Percentiles rank a stretch among this genome's conserved stretches.
Conservation (phyloP, 2,888 invertebrate species). For the Amiota minor region DNA sequence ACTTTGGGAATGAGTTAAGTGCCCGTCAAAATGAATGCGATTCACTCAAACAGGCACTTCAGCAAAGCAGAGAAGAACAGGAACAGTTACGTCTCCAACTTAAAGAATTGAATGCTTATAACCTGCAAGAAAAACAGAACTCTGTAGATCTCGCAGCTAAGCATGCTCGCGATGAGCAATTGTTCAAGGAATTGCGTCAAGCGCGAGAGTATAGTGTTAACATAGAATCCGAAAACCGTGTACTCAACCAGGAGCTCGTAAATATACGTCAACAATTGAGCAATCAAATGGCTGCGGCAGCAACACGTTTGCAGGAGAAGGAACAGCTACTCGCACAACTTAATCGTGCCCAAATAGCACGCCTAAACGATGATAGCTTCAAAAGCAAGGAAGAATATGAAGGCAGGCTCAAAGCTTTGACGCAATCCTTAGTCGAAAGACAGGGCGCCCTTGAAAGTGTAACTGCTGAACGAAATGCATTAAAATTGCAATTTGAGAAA, state of each 20-base stretch:
- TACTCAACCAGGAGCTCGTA: constrained; percentile 70
- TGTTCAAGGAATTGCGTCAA: constrained; percentile 60
- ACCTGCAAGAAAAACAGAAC: constrained; percentile 45
- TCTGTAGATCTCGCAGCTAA: constrained; percentile 48
- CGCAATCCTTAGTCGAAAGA: constrained; percentile 88
- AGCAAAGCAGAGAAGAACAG: constrained; percentile 59
- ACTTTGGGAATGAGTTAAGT: constrained; percentile 48
- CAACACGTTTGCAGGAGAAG: constrained; percentile 64
- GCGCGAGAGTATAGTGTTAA: constrained; percentile 75
- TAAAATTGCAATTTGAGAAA: constrained; percentile 85
- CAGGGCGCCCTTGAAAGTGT: constrained; percentile 88
- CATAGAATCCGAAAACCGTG: constrained; percentile 69
- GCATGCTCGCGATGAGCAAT: constrained; percentile 54
- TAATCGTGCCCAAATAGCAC: constrained; percentile 43
- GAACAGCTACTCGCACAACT: constrained; percentile 65
- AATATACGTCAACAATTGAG: constrained; percentile 72
- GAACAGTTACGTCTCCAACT: constrained; percentile 56
- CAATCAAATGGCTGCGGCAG: constrained; percentile 65
- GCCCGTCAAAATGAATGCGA: constrained; percentile 77
- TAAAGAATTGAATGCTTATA: constrained; percentile 49
- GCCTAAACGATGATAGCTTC: constrained; percentile 52
- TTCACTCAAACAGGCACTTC: constrained; percentile 74
- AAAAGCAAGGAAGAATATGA: constrained; percentile 57
- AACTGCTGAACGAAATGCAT: constrained; percentile 88
- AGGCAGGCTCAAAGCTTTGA: constrained; percentile 77